Conservation (phyloP, 2,888 invertebrate genomes). For the Cantharis flavilabris region DNA sequence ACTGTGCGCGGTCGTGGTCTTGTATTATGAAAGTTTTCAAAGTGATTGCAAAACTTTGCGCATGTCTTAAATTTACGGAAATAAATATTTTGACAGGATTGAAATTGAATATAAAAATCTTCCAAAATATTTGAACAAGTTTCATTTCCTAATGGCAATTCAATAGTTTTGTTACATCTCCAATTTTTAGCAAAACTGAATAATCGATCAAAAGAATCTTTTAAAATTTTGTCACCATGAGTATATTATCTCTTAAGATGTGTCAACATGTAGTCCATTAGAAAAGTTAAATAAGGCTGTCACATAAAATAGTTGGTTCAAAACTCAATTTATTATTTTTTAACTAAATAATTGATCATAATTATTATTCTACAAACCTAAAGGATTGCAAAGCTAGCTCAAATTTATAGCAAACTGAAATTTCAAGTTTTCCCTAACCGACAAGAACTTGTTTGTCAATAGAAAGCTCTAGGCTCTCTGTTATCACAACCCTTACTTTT, state of each 20-base stretch:
- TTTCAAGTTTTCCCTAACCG: background rate
- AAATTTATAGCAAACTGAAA: background rate
- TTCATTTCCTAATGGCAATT: background rate
- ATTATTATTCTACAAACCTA: background rate
- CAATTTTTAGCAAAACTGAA: background rate
- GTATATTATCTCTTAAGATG: constrained; percentile 6
- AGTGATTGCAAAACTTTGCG: constrained; percentile 30
- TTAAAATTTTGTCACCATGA: constrained; percentile 4
- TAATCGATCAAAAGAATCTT: constrained; percentile 12
- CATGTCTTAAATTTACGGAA: constrained; percentile 27
- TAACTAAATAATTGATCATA: background rate
- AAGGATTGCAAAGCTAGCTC: background rate
- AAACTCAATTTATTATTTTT: background rate
- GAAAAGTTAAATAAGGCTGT: constrained; percentile 26
- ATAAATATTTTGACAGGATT: constrained; percentile 23
- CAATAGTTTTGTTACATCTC: background rate
- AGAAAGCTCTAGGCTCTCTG: background rate
- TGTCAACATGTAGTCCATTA: constrained; percentile 23
- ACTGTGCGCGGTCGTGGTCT: constrained; percentile 36
- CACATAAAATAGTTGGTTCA: background rate
- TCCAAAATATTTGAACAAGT: background rate
- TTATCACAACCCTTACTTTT: background rate
- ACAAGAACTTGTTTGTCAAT: background rate
- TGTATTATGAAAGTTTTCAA: constrained; percentile 35
- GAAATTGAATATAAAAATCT: constrained; percentile 17